Conservation (phyloP, 2,113 vertebrate genomes). For the Bombycilla garrulus region DNA sequence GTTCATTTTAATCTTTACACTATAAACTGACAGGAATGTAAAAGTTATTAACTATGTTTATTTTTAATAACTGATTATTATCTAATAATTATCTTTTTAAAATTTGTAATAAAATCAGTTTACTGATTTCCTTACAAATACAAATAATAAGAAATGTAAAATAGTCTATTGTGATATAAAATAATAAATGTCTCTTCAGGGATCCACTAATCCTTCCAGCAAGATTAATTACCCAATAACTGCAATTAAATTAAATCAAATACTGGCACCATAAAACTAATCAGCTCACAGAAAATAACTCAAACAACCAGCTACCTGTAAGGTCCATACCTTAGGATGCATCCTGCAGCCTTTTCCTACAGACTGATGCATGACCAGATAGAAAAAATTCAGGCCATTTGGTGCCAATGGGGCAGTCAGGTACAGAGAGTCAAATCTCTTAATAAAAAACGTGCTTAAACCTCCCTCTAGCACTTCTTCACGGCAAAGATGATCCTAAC, state of each 20-base stretch:
- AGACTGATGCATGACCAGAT: neutral
- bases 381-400: neutral
- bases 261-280: neutral
- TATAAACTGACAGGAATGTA: neutral
- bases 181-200: neutral
- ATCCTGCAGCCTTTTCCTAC: neutral
- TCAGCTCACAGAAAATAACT: neutral
- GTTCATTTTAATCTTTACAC: neutral
- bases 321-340: neutral
- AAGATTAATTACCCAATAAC: neutral
- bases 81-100: neutral
- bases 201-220: neutral
- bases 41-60: neutral
- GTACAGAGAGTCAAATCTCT: neutral
- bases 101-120: neutral
- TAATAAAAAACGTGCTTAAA: neutral
- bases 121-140: neutral
- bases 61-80: neutral
- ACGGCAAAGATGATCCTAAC: neutral
- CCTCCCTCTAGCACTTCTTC: neutral
- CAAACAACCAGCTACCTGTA: neutral
- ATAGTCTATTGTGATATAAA: neutral
- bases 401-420: neutral
- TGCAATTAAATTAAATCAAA: neutral
- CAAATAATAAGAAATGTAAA: neutral